Evolutionary conservation across 2,888 invertebrate genomes (phyloP).

Genomic region (Lobophora halterata): DNA sequence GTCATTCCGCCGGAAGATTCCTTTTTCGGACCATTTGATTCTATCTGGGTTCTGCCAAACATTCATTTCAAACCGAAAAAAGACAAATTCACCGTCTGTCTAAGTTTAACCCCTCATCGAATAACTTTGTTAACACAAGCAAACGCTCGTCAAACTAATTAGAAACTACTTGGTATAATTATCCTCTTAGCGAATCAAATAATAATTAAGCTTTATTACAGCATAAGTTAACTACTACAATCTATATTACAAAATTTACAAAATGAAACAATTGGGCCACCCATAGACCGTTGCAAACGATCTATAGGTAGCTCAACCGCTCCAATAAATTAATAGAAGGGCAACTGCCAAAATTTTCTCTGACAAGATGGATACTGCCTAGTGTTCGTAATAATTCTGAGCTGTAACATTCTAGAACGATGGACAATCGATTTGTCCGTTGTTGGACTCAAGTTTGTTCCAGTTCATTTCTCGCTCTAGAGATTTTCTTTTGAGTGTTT

Average conservation of each 20-base stretch:
- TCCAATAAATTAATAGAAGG: too few species aligned
- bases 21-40: conserved; percentile 44
- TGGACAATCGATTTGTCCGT: conserved; percentile 35
- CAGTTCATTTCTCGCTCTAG: conserved; percentile 56
- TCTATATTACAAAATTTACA: too few species aligned
- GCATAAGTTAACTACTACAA: too few species aligned
- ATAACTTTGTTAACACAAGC: conserved; percentile 17
- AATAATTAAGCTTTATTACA: too few species aligned
- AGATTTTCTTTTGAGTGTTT: conserved; percentile 62
- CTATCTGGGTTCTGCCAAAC: conserved; percentile 21
- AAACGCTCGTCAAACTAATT: conserved; percentile 24
- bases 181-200: too few species aligned
- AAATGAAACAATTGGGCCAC: too few species aligned
- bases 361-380: conserved; percentile 7
- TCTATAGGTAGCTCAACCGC: too few species aligned
- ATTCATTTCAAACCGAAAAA: conserved; percentile 2
- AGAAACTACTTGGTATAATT: conserved; percentile 22
- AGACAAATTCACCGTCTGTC: conserved; percentile 4
- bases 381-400: conserved; percentile 18
- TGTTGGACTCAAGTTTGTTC: conserved; percentile 43
- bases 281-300: too few species aligned
- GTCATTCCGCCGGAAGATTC: conserved; percentile 35
- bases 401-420: conserved; percentile 23
- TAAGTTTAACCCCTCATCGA: conserved; percentile 1
- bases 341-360: too few species aligned